phyloP scores from a whole-genome alignment of 1,140 invertebrate genomes.

The Aphelenchoides fujianensis region DNA sequence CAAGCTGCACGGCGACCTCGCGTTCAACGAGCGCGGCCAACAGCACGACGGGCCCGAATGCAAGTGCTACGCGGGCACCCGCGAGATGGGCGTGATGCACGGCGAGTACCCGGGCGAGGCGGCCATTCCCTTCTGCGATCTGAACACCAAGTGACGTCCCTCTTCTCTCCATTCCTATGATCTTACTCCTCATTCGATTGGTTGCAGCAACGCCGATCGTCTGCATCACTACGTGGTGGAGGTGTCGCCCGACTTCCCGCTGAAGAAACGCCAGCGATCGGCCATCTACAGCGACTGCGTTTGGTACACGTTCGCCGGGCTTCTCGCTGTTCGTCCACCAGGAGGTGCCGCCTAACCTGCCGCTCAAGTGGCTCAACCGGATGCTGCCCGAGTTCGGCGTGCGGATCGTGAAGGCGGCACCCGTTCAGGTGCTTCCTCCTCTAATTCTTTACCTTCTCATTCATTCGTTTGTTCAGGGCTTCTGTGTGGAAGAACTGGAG shows the following conservation, averaged over 20 bases:
- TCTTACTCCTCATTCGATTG: slow-evolving; percentile 6
- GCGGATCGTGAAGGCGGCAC: background rate
- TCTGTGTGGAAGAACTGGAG: slow-evolving; percentile 85
- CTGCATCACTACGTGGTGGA: slow-evolving; percentile 78
- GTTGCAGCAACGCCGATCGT: slow-evolving; percentile 77
- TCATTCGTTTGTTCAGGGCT: slow-evolving; percentile 69
- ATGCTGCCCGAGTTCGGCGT: slow-evolving; percentile 18
- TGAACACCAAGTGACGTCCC: slow-evolving; percentile 65
- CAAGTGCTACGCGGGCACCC: slow-evolving; percentile 83
- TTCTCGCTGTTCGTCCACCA: slow-evolving; percentile 95
- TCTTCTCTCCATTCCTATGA: too few species aligned
- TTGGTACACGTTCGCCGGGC: slow-evolving; percentile 85
- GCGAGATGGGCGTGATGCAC: slow-evolving; percentile 85
- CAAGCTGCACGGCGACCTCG: slow-evolving; percentile 85
- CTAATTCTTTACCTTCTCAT: slow-evolving; percentile 20
- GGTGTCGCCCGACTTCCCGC: slow-evolving; percentile 21
- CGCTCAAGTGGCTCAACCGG: slow-evolving; percentile 64
- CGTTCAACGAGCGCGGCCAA: slow-evolving; percentile 92
- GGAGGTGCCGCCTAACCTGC: slow-evolving; percentile 69
- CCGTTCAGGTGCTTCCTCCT: slow-evolving; percentile 34
- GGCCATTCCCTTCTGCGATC: slow-evolving; percentile 72
- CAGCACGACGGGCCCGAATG: slow-evolving; percentile 97
- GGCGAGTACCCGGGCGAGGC: slow-evolving; percentile 90
- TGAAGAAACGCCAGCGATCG: slow-evolving; percentile 23
- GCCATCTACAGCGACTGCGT: slow-evolving; percentile 31